phyloP scores from a whole-genome alignment of 2,888 invertebrate species.

The Boloria selene region DNA sequence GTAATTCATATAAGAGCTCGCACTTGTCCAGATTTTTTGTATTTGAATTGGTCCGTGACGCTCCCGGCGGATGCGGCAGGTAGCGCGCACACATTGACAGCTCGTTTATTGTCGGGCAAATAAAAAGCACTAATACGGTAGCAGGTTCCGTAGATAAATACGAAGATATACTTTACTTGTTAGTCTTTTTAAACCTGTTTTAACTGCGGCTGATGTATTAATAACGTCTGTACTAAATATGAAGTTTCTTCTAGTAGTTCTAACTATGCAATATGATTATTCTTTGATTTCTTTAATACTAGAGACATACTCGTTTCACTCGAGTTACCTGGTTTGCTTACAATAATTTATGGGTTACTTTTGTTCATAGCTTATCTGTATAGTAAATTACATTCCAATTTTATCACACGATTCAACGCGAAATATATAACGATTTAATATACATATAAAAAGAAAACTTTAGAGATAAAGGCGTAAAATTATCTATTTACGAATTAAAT shows the following conservation, averaged over 20 bases:
- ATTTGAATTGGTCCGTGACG: conserved; percentile 56
- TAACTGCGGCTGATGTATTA: conserved; percentile 22
- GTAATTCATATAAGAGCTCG: background rate
- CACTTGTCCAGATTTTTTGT: conserved; percentile 42
- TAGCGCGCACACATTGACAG: conserved; percentile 69
- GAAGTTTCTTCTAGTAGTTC: background rate
- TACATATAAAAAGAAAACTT: no score
- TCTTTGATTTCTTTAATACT: no score
- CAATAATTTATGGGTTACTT: no score
- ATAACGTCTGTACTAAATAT: conserved; percentile 20
- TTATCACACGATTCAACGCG: no score
- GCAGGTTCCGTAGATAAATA: conserved; percentile 42
- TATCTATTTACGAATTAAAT: no score
- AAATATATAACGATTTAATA: no score
- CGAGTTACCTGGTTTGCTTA: no score
- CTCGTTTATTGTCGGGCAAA: conserved; percentile 55
- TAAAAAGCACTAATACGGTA: conserved; percentile 46
- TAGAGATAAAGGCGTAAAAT: no score
- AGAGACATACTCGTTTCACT: no score
- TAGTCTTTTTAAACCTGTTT: conserved; percentile 31
- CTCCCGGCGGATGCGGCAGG: conserved; percentile 61
- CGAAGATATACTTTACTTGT: conserved; percentile 31
- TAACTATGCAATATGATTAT: no score
- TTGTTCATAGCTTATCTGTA: no score
- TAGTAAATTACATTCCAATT: no score